A percentile compares a stretch with the other conserved stretches of the same genome.
Conservation (phyloP, 2,888 invertebrate genomes). For the Nomada ruficornis region DNA sequence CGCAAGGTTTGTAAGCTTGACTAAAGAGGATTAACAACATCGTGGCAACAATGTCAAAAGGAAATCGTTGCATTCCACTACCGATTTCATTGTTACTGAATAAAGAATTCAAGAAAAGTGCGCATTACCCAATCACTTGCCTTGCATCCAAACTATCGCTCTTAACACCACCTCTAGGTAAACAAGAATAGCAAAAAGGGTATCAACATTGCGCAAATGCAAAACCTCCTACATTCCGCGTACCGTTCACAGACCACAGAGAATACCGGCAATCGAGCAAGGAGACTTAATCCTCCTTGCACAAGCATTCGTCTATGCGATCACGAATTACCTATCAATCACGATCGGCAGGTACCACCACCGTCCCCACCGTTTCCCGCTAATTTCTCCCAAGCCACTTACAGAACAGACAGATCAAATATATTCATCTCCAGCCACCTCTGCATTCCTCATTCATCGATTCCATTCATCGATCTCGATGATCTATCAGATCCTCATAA, state of each 20-base stretch:
- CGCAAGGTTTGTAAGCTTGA: too few relatives aligned
- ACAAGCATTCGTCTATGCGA: neutral
- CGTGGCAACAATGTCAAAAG: too few relatives aligned
- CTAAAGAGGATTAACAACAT: too few relatives aligned
- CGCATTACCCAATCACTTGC: too few relatives aligned
- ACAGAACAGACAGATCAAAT: neutral
- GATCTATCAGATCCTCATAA: constrained; percentile 3
- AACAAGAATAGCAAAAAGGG: neutral
- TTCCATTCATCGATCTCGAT: neutral
- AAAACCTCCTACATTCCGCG: neutral
- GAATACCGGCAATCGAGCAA: neutral
- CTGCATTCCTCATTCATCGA: neutral
- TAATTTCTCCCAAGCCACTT: neutral
- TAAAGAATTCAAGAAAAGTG: too few relatives aligned
- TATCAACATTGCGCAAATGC: neutral
- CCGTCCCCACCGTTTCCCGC: neutral
- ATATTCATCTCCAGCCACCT: neutral
- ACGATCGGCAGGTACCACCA: neutral
- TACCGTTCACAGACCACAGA: neutral
- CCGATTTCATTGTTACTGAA: too few relatives aligned
- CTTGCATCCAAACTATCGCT: neutral
- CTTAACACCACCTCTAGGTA: neutral
- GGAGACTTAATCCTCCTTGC: neutral
- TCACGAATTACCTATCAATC: constrained; percentile 7
- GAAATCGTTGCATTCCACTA: too few relatives aligned